phyloP scores from a whole-genome alignment of 2,888 invertebrate species.

The Megamerina dolium region DNA sequence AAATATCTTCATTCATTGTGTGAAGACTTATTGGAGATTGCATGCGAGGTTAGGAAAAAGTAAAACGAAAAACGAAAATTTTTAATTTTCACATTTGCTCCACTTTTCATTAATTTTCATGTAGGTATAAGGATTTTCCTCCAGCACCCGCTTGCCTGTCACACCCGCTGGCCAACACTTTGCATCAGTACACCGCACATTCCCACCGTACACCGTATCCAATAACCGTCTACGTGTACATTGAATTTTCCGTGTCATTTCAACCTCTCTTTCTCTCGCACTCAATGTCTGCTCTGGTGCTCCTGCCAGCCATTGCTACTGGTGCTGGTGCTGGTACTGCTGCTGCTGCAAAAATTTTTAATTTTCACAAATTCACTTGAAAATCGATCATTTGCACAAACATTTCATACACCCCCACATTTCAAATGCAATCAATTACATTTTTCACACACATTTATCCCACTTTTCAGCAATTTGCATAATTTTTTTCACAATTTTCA shows the following conservation, averaged over 20 bases:
- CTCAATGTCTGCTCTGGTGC: no score
- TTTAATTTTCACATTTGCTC: conserved; percentile 26
- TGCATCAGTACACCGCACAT: conserved; percentile 16
- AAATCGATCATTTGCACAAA: not conserved
- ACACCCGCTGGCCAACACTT: conserved; percentile 10
- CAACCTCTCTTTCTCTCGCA: no score
- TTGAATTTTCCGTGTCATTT: conserved; percentile 30
- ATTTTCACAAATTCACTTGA: no score
- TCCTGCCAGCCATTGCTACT: no score
- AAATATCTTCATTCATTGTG: no score
- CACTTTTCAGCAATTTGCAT: conserved; percentile 19
- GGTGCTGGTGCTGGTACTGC: no score
- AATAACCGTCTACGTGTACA: conserved; percentile 25
- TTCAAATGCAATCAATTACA: not conserved
- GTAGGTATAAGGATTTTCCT: conserved; percentile 32
- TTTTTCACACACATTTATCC: conserved; percentile 13
- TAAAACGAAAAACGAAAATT: no score
- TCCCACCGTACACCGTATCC: conserved; percentile 21
- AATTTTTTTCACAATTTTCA: conserved; percentile 27
- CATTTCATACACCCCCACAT: not conserved
- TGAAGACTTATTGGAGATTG: no score
- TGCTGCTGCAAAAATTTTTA: no score
- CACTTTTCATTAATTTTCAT: conserved; percentile 25
- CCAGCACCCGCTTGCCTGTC: conserved; percentile 23
- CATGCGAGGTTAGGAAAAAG: no score